Percentiles rank a stretch among this genome's conserved stretches.
These are phyloP conservation scores for honey bee (Apis mellifera) DNA, from an alignment of 1,140 invertebrate genomes.

Conservation along the genomic window DNA sequence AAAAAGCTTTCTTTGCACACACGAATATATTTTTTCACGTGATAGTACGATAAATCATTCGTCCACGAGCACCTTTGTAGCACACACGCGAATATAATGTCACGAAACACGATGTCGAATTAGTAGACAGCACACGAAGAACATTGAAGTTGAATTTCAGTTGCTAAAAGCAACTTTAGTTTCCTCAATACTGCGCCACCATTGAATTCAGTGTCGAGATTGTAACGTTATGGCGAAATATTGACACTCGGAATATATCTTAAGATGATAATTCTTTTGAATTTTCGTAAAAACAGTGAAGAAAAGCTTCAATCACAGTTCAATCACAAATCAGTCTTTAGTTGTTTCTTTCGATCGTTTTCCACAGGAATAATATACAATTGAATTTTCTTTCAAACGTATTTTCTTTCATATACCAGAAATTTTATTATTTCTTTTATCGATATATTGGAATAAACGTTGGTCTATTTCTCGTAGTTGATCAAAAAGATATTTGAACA, in stretches of 20 bases:
- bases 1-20: constrained; percentile 20
- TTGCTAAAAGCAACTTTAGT: not conserved
- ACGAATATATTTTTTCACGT: constrained; percentile 13
- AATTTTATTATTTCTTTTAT: not conserved
- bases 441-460: not conserved
- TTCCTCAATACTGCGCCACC: not conserved
- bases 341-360: not conserved
- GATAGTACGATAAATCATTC: not conserved
- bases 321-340: constrained; percentile 15
- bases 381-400: not conserved
- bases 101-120: constrained; percentile 12
- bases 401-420: not conserved
- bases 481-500: not conserved
- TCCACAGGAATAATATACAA: not conserved
- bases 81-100: constrained; percentile 32
- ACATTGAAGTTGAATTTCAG: not conserved
- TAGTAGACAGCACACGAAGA: not conserved
- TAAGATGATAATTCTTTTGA: not conserved
- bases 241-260: constrained; percentile 1
- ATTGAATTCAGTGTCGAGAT: not conserved
- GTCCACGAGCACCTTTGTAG: not conserved
- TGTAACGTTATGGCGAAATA: not conserved
- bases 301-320: not conserved
- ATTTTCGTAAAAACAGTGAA: not conserved
- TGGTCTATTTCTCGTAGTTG: not conserved